phyloP scores from a whole-genome alignment of 2,113 vertebrate species.

The Phyllostomus hastatus region DNA sequence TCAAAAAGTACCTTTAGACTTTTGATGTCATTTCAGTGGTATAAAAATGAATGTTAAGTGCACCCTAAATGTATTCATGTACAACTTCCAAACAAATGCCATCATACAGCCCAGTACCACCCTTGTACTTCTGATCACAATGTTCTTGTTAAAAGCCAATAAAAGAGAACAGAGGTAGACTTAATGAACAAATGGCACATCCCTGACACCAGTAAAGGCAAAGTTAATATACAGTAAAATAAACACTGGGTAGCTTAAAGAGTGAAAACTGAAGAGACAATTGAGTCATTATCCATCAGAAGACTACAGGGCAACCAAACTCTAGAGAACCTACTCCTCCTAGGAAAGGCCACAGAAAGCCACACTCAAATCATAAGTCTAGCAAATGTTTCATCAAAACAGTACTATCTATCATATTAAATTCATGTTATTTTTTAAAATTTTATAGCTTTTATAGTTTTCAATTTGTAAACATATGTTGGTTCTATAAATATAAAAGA shows the following conservation, averaged over 20 bases:
- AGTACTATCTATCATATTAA: neutral
- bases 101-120: neutral
- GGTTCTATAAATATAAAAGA: neutral
- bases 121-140: neutral
- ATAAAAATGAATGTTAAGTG: neutral
- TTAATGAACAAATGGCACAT: neutral
- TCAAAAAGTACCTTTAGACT: neutral
- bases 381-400: neutral
- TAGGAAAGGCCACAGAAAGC: neutral
- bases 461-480: slow-evolving; percentile 15
- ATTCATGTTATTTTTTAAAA: neutral
- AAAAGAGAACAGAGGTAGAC: neutral
- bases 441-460: neutral
- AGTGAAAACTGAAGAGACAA: neutral
- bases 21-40: neutral
- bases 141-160: neutral
- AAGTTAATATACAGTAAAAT: neutral
- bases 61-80: neutral
- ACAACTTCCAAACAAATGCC: neutral
- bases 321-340: neutral
- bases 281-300: neutral
- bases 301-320: neutral
- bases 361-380: neutral
- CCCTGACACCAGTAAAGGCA: neutral
- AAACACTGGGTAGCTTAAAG: neutral